A percentile compares a stretch with the other conserved stretches of the same genome.
Evolutionary conservation across 2,113 vertebrate species (phyloP).

Genomic region (Eonycteris spelaea): DNA sequence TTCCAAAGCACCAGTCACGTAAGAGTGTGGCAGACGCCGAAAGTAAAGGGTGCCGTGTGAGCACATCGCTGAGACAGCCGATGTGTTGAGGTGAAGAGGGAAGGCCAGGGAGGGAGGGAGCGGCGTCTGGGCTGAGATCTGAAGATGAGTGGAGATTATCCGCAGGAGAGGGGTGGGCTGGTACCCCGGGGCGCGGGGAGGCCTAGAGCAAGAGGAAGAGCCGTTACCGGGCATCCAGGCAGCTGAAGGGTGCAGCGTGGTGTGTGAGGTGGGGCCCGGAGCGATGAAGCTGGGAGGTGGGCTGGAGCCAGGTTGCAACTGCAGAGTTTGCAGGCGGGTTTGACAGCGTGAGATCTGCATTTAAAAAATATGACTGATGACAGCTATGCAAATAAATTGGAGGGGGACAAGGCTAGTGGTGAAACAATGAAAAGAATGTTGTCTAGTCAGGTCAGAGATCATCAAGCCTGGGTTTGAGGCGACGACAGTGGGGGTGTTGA

Average conservation of each 20-base stretch:
- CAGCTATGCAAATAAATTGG: too few species aligned
- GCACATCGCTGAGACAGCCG: accelerated
- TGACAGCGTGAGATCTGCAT: not conserved
- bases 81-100: too few species aligned
- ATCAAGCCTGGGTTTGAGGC: accelerated
- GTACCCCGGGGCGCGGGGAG: not conserved
- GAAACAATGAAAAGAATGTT: not conserved
- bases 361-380: not conserved
- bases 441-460: not conserved
- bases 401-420: not conserved
- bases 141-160: not conserved
- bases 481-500: not conserved
- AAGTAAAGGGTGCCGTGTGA: accelerated
- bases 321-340: not conserved
- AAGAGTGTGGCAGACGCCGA: too few species aligned
- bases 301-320: not conserved
- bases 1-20: not conserved
- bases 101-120: not conserved
- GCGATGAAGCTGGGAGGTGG: not conserved
- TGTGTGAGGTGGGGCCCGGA: not conserved
- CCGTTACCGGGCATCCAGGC: too few species aligned
- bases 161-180: accelerated
- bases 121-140: not conserved
- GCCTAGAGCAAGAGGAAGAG: not conserved
- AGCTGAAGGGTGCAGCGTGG: accelerated